Percentiles rank a stretch among this genome's conserved stretches.
phyloP scores from a whole-genome alignment of 2,797 vertebrate genomes.

The Borostomias antarcticus region DNA sequence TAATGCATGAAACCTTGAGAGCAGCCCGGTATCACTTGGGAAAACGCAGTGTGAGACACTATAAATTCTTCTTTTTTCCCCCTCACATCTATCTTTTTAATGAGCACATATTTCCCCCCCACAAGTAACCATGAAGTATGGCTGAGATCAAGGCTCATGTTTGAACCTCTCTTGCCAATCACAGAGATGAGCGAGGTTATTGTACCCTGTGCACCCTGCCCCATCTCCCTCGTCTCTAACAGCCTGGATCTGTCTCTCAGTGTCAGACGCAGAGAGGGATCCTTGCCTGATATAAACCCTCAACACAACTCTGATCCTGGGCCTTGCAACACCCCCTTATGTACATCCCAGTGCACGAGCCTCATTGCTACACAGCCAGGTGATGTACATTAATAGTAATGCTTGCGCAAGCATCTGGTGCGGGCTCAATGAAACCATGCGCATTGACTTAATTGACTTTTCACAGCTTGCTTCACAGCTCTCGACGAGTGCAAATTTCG shows the following conservation, averaged over 20 bases:
- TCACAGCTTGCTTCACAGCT: constrained; percentile 50
- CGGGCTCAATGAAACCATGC: background rate
- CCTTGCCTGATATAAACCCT: constrained; percentile 45
- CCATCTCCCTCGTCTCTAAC: background rate
- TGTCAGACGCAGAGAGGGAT: constrained; percentile 2
- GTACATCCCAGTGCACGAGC: constrained; percentile 20
- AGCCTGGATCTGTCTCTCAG: constrained; percentile 28
- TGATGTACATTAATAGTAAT: background rate
- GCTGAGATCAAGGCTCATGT: constrained; percentile 2
- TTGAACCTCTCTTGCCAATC: constrained; percentile 12
- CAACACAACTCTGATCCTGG: constrained; percentile 19
- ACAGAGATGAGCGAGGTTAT: background rate
- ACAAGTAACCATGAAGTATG: background rate
- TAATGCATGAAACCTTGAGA: background rate
- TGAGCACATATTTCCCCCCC: background rate
- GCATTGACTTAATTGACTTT: constrained; percentile 46
- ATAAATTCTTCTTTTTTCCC: constrained; percentile 1
- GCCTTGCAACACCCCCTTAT: too few relatives aligned
- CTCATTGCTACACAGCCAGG: constrained; percentile 14
- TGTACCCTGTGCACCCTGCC: constrained; percentile 14
- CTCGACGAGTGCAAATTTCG: constrained; percentile 31
- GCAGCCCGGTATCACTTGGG: too few relatives aligned
- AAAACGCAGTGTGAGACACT: too few relatives aligned
- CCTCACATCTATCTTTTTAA: background rate
- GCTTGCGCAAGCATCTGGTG: background rate